Conservation (phyloP, 2,113 vertebrate species). For the Carassius carassius region DNA sequence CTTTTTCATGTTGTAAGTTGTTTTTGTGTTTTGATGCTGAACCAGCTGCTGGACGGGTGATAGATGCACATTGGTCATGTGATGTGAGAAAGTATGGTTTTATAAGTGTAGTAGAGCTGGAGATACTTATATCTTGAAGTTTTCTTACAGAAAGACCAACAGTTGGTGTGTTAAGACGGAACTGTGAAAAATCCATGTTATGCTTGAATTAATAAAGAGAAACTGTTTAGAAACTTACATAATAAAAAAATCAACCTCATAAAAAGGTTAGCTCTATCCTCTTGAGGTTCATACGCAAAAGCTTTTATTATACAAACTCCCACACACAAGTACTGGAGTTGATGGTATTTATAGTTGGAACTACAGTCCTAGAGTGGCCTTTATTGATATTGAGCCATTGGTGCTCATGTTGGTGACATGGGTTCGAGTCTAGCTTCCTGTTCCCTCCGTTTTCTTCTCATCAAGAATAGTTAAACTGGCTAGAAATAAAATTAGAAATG, state of each 20-base stretch:
- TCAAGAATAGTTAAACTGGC: neutral
- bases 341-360: neutral
- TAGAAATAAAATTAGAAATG: no score
- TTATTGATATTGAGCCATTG: neutral
- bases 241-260: neutral
- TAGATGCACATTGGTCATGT: neutral
- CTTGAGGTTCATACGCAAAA: neutral
- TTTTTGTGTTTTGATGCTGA: constrained; percentile 7
- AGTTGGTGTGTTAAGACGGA: neutral
- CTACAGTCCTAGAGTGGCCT: neutral
- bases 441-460: neutral
- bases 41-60: constrained; percentile 22
- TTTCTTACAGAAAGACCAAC: constrained; percentile 1
- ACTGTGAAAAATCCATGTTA: constrained; percentile 22
- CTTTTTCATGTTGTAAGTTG: neutral
- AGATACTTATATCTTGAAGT: neutral
- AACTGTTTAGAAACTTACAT: neutral
- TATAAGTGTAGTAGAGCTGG: neutral
- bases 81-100: neutral
- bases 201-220: constrained; percentile 18
- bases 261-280: neutral
- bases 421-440: neutral
- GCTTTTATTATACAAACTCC: neutral
- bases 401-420: neutral
- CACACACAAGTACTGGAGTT: neutral